Evolutionary conservation across 2,888 invertebrate genomes (phyloP), one percentile per base, ranked within the genome.

Genomic region (Lagria hirta): DNA sequence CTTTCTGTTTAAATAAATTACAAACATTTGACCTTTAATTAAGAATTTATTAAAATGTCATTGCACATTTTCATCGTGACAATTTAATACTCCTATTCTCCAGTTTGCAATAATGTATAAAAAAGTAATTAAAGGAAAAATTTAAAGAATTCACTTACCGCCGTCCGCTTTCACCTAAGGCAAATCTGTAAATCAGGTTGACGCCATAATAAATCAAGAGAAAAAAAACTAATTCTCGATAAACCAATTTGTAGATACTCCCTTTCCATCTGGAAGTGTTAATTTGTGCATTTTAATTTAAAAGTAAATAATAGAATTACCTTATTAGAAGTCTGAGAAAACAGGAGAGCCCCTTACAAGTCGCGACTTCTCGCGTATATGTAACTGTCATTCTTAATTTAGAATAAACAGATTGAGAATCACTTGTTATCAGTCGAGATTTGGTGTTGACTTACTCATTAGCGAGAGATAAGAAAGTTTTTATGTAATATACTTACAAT

Each of bases 201-300:
- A 94, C 77, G 18, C 77, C 60, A 63, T 90, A 89, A 68, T 92
- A 94, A 34, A 85, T 67, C 14, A 81, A 72, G 42, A 89, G 75
- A 66, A 89, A 94, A 29, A 87, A 77, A 12, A 87, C 65, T 34
- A 93, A 76, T 69, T 94, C 93, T 56, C 88, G 76, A 90, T 91
- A 94, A 47, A 94, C 85, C 54, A 94, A 74, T 72, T 94, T 94
- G 80, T 94, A 94, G 61, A 94, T 88, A 67, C 93, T 93, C 26
- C 93, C 94, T 55, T 83, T 81, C 94, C 94, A 94, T 78, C 92
- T 91, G 11, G 15, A 43, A 46, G 29, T 12, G n/a, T 41, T 32
- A 35, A 41, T 33, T 33, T 18, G 4, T 23, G 12, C 16, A 29
- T 18, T 16, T 28, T 1, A 24, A 24, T 12, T 7, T 32, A 17